phyloP scores from a whole-genome alignment of 2,113 vertebrate genomes.

The Hemibagrus wyckioides region DNA sequence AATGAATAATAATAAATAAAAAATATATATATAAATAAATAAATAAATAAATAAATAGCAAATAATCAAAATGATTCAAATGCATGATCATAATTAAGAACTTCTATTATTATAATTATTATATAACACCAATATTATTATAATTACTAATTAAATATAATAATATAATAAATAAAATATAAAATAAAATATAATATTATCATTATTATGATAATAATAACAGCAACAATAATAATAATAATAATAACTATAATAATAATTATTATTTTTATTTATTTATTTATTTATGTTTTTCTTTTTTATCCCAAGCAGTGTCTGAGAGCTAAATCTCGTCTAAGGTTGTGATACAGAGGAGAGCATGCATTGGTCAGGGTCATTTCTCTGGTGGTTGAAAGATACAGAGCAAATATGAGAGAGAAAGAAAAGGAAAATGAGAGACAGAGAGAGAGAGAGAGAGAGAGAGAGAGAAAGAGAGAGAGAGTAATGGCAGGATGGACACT shows the following conservation, averaged over 20 bases:
- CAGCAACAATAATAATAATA: too few relatives aligned
- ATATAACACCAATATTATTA: too few relatives aligned
- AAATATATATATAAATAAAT: too few relatives aligned
- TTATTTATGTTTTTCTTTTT: neutral
- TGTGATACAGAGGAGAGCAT: neutral
- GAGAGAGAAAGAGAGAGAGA: slow-evolving; percentile 1
- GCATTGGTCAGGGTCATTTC: neutral
- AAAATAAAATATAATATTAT: too few relatives aligned
- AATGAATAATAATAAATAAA: too few relatives aligned
- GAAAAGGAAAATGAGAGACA: neutral
- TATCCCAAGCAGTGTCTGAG: neutral
- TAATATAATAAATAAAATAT: too few relatives aligned
- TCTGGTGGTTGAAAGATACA: neutral
- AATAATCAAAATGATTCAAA: too few relatives aligned
- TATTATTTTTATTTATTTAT: neutral
- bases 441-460: neutral
- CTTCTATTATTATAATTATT: too few relatives aligned
- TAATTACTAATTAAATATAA: too few relatives aligned
- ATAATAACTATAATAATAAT: neutral
- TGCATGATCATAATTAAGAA: too few relatives aligned
- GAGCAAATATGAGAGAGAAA: neutral
- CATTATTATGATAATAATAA: too few relatives aligned
- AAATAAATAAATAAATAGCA: too few relatives aligned
- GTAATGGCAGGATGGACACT: neutral
- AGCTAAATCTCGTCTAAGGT: neutral